Evolutionary conservation across 2,113 vertebrate species (phyloP).

Genomic region (Neotoma lepida): DNA sequence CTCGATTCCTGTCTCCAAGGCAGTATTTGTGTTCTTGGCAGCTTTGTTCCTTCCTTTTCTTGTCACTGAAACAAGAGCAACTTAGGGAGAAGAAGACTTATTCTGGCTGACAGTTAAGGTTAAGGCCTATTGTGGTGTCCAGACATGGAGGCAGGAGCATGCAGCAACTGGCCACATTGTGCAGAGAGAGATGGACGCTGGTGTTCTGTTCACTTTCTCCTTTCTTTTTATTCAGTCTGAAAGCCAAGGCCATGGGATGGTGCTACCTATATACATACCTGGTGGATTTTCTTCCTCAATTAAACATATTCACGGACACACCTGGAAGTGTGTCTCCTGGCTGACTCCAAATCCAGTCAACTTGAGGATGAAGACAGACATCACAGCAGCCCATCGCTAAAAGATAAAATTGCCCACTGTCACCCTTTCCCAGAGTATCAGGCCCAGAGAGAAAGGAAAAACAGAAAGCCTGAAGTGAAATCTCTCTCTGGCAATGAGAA

Average conservation of each 20-base stretch:
- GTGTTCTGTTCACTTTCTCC: background rate
- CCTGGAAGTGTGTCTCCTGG: background rate
- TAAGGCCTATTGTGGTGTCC: background rate
- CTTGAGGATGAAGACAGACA: background rate
- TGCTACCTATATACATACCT: background rate
- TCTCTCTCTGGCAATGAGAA: background rate
- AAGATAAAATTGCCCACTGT: background rate
- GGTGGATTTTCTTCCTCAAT: background rate
- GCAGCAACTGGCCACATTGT: background rate
- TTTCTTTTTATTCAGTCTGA: background rate
- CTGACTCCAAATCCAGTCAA: background rate
- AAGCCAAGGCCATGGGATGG: background rate
- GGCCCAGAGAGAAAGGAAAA: background rate
- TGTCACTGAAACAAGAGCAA: background rate
- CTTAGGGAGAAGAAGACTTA: background rate
- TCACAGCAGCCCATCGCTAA: background rate
- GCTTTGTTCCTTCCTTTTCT: background rate
- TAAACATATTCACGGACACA: background rate
- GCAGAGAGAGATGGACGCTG: background rate
- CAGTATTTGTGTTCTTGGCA: background rate
- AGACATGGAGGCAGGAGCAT: background rate
- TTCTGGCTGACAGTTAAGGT: background rate
- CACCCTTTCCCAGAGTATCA: fast-evolving
- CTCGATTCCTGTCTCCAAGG: background rate
- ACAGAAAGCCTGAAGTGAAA: background rate